Evolutionary conservation across 2,797 vertebrate species (phyloP).

Genomic region (Enteromius fasciolatus): DNA sequence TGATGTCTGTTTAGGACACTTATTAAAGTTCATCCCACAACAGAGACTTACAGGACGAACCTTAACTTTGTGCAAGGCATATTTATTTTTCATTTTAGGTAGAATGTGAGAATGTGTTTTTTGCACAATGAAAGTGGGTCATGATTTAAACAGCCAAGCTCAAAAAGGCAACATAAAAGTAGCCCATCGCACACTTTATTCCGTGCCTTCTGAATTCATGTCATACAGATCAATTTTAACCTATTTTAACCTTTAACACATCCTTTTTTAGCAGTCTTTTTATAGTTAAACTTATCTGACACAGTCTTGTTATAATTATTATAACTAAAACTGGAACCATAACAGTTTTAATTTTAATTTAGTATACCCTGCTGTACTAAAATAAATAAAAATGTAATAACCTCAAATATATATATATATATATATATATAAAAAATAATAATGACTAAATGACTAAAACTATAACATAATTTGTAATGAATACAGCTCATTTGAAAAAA

Average conservation of each 20-base stretch:
- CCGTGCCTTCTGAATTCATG: not conserved
- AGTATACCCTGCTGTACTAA: not conserved
- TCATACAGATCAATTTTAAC: too few species aligned
- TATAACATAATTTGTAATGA: not conserved
- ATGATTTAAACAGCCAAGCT: not conserved
- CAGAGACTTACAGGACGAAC: not conserved
- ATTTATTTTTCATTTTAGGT: not conserved
- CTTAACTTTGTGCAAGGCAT: not conserved
- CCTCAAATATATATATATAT: too few species aligned
- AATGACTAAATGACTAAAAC: not conserved
- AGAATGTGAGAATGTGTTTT: not conserved
- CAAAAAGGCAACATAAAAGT: not conserved
- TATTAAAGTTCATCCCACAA: slow-evolving; percentile 34
- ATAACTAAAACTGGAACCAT: not conserved
- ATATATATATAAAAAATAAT: too few species aligned
- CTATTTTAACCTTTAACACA: not conserved
- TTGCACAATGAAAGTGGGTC: not conserved
- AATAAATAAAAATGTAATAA: not conserved
- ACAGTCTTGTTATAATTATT: not conserved
- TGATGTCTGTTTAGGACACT: slow-evolving; percentile 1
- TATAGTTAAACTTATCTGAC: not conserved
- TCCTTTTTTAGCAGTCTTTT: not conserved
- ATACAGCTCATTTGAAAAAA: too few species aligned
- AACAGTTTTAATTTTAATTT: not conserved
- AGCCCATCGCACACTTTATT: not conserved